phyloP scores from a whole-genome alignment of 2,888 invertebrate genomes.

The Ferdinandea cuprea region DNA sequence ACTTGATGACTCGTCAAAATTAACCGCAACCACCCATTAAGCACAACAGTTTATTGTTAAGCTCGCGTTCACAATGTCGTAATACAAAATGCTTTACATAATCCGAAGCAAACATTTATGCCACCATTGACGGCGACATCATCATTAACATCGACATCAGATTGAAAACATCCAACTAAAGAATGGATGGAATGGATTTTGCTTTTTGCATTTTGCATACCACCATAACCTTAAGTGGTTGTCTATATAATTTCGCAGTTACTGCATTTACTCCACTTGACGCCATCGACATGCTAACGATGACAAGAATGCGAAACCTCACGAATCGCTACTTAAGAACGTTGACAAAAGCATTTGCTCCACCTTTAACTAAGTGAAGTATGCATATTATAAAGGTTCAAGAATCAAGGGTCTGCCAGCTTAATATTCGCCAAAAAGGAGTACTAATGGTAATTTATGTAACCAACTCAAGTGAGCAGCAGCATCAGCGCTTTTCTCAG shows the following conservation, averaged over 20 bases:
- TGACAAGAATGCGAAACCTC: constrained; percentile 19
- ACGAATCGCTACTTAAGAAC: constrained; percentile 32
- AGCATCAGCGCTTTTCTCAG: constrained; percentile 32
- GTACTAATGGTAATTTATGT: constrained; percentile 45
- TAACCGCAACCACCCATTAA: constrained; percentile 12
- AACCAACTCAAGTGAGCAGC: constrained; percentile 45
- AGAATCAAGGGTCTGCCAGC: constrained; percentile 16
- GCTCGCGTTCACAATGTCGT: neutral
- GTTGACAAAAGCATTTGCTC: constrained; percentile 46
- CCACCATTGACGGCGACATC: constrained; percentile 37
- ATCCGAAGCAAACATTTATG: constrained; percentile 15
- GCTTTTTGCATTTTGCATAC: neutral
- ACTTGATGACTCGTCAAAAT: constrained; percentile 9
- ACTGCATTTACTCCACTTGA: too few species aligned
- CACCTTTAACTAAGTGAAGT: constrained; percentile 25
- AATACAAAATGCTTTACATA: constrained; percentile 14
- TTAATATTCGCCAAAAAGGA: constrained; percentile 5
- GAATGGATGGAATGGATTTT: constrained; percentile 33
- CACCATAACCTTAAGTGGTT: constrained; percentile 29
- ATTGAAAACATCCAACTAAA: constrained; percentile 40
- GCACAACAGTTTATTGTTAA: neutral
- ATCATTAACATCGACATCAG: constrained; percentile 58
- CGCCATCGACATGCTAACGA: neutral
- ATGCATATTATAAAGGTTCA: constrained; percentile 16
- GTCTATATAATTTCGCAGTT: constrained; percentile 11